These are phyloP conservation scores for Podargus strigoides DNA, from an alignment of 2,797 vertebrate genomes.

Conservation along the genomic window DNA sequence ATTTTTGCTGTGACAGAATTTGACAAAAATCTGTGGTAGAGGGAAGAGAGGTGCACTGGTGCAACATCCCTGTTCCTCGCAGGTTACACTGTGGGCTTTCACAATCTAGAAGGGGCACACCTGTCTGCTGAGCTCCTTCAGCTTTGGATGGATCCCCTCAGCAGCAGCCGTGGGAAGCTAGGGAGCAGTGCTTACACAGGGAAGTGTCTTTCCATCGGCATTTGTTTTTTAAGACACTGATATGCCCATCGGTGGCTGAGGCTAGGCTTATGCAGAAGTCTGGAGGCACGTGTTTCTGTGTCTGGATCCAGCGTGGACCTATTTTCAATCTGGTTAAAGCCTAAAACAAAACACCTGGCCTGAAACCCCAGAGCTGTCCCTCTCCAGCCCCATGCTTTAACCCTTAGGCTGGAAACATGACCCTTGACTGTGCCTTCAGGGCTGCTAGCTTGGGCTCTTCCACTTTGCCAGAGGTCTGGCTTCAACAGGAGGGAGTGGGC, in stretches of 20 bases:
- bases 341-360: neutral
- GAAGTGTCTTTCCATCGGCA: neutral
- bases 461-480: neutral
- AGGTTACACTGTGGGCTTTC: rapidly evolving
- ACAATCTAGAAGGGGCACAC: neutral
- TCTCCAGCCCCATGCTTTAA: neutral
- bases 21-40: neutral
- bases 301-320: rapidly evolving
- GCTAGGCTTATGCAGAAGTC: neutral
- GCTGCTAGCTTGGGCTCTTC: neutral
- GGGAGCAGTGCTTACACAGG: neutral
- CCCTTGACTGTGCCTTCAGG: rapidly evolving
- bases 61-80: neutral
- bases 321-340: neutral
- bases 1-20: neutral
- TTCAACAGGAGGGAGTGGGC: neutral
- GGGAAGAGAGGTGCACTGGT: neutral
- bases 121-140: neutral
- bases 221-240: neutral
- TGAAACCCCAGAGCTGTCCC: neutral
- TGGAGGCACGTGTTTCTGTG: rapidly evolving
- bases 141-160: neutral
- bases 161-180: neutral
- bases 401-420: rapidly evolving
- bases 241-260: neutral